These are phyloP conservation scores for Cichlasoma orientale DNA, from an alignment of 2,797 vertebrate genomes.

Conservation along the genomic window DNA sequence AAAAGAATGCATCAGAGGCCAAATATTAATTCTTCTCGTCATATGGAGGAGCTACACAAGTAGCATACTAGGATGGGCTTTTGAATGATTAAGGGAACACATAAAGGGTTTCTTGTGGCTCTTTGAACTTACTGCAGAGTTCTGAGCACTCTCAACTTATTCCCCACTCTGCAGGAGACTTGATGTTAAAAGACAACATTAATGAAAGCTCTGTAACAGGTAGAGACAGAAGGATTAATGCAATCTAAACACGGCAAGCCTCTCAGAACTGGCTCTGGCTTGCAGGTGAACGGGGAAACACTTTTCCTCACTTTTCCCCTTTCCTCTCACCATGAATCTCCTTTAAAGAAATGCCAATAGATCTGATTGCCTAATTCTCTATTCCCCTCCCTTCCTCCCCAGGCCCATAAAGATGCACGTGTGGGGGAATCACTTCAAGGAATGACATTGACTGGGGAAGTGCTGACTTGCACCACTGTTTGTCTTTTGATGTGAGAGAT, in stretches of 20 bases:
- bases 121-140: conserved; percentile 82
- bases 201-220: conserved; percentile 83
- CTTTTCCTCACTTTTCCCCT: conserved; percentile 73
- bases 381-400: conserved; percentile 75
- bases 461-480: conserved; percentile 99
- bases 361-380: conserved; percentile 95
- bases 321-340: conserved; percentile 93
- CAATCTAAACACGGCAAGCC: conserved; percentile 76
- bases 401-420: conserved; percentile 89
- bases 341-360: conserved; percentile 98
- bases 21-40: conserved; percentile 86
- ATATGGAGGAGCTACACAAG: conserved; percentile 78
- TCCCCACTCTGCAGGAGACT: conserved; percentile 80
- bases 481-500: conserved; percentile 99
- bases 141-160: conserved; percentile 80
- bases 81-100: conserved; percentile 85
- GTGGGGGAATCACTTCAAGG: conserved; percentile 94
- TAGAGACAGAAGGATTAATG: conserved; percentile 83
- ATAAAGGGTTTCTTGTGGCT: conserved; percentile 81
- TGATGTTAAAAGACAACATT: conserved; percentile 83
- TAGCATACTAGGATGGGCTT: conserved; percentile 81
- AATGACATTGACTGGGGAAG: conserved; percentile 99
- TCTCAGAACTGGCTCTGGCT: conserved; percentile 59
- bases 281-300: conserved; percentile 67
- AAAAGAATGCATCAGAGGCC: conserved; percentile 87